Evolutionary conservation across 2,113 vertebrate species (phyloP).

Genomic region (Gallinago paraguaiae): DNA sequence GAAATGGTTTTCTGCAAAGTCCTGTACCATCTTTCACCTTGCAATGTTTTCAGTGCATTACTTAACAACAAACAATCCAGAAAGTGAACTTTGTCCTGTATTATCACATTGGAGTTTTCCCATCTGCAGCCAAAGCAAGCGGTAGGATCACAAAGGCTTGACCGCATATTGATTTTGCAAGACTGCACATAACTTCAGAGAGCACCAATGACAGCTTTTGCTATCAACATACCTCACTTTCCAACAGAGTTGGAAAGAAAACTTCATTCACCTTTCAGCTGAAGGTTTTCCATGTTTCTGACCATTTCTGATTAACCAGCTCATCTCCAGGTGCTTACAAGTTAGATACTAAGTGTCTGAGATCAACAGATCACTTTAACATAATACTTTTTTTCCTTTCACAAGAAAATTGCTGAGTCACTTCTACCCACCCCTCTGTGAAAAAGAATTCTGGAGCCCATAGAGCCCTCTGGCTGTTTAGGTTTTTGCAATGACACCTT

Average conservation of each 20-base stretch:
- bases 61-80: neutral
- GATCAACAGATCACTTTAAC: neutral
- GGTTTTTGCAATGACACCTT: neutral
- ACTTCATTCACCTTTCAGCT: neutral
- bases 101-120: neutral
- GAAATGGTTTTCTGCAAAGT: neutral
- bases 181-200: neutral
- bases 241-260: neutral
- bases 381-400: neutral
- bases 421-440: neutral
- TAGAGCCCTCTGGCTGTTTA: neutral
- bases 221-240: neutral
- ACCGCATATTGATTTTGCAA: slow-evolving; percentile 17
- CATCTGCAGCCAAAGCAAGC: neutral
- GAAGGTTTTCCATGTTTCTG: neutral
- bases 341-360: neutral
- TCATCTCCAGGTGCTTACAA: neutral
- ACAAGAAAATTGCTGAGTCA: slow-evolving; percentile 17
- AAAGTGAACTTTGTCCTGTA: neutral
- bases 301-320: slow-evolving; percentile 26
- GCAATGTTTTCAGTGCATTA: neutral
- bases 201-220: neutral
- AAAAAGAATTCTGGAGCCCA: neutral
- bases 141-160: neutral
- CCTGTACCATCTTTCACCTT: neutral